These are phyloP conservation scores for Porites lobata DNA, from an alignment of 92 coral and sea anemone species.

Conservation along the genomic window DNA sequence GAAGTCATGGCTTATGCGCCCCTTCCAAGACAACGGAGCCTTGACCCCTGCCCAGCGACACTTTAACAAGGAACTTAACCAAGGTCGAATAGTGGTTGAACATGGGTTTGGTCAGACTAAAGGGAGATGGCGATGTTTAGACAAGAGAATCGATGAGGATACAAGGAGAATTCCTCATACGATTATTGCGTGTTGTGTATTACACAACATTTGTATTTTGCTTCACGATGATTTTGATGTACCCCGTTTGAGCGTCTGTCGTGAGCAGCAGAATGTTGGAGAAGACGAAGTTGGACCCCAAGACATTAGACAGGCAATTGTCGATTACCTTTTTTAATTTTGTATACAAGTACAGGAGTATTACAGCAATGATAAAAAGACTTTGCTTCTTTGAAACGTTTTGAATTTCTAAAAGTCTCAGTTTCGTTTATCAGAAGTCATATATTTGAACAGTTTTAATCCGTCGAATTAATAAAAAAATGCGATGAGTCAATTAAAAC, in stretches of 20 bases:
- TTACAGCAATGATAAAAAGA: too few species aligned
- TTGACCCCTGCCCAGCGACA: background rate
- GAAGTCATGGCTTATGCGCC: conserved; percentile 29
- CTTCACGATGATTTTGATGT: conserved; percentile 4
- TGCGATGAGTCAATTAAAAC: too few species aligned
- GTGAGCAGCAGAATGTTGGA: background rate
- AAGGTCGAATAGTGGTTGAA: conserved; percentile 23
- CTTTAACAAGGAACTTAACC: conserved; percentile 20
- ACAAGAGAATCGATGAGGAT: conserved; percentile 25
- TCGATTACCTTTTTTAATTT: too few species aligned
- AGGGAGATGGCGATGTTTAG: conserved; percentile 21
- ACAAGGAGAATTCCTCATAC: background rate
- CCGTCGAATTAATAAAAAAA: too few species aligned
- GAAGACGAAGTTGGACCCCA: conserved; percentile 11
- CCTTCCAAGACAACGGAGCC: conserved; percentile 17
- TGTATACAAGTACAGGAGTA: too few species aligned
- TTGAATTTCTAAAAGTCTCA: too few species aligned
- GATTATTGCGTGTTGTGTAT: conserved; percentile 21
- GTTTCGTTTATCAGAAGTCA: too few species aligned
- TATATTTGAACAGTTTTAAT: too few species aligned
- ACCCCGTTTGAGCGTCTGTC: background rate
- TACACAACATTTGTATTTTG: conserved; percentile 32
- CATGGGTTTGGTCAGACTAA: conserved; percentile 24
- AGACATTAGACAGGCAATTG: conserved; percentile 17
- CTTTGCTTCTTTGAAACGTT: too few species aligned